A percentile compares a stretch with the other conserved stretches of the same genome.
Evolutionary conservation across 2,888 invertebrate genomes (phyloP).

Genomic region (Galerucella nymphaeae): DNA sequence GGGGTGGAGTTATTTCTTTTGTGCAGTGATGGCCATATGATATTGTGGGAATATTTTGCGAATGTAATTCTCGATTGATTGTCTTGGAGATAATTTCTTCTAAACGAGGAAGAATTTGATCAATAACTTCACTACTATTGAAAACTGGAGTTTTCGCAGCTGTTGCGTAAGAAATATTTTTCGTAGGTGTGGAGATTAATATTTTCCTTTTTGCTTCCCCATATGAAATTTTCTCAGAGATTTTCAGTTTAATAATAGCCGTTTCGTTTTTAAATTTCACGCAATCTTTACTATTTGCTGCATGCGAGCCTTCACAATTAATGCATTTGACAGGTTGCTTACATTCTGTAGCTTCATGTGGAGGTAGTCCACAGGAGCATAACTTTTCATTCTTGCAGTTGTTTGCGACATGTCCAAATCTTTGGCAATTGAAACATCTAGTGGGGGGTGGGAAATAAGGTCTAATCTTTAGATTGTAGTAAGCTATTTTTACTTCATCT

Average conservation of each 20-base stretch:
- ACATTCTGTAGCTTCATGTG: background rate
- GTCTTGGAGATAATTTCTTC: too few relatives aligned
- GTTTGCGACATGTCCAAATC: too few relatives aligned
- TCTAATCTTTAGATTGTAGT: conserved; percentile 1
- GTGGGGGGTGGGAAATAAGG: conserved; percentile 5
- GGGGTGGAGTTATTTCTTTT: background rate
- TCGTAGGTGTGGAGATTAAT: background rate
- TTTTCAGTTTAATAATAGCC: background rate
- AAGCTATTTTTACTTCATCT: background rate
- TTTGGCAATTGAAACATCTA: too few relatives aligned
- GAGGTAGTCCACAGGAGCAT: conserved; percentile 1
- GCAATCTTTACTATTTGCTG: background rate
- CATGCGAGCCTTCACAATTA: background rate
- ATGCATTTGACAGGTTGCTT: background rate
- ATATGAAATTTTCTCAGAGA: too few relatives aligned
- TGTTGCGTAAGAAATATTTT: background rate
- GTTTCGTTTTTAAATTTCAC: background rate
- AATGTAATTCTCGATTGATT: too few relatives aligned
- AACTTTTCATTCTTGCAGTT: background rate
- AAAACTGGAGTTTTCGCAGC: background rate
- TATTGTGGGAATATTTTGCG: too few relatives aligned
- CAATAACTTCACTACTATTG: background rate
- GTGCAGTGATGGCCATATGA: too few relatives aligned
- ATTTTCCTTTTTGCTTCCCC: background rate
- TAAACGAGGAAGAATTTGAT: too few relatives aligned